A percentile compares a stretch with the other conserved stretches of the same genome.
Evolutionary conservation across 2,888 invertebrate species (phyloP).

Genomic region (Catocala nupta): DNA sequence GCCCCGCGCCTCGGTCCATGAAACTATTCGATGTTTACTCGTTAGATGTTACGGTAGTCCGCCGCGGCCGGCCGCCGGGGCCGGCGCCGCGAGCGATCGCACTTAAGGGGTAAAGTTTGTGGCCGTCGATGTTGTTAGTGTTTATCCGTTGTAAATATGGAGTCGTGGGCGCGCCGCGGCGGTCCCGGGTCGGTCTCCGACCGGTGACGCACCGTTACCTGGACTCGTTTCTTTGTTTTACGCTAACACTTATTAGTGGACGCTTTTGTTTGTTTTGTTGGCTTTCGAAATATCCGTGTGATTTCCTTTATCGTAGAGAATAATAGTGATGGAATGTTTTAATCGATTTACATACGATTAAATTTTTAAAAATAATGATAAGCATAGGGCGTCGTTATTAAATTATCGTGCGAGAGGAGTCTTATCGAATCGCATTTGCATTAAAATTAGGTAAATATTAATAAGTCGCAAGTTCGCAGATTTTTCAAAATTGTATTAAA

Average conservation of each 20-base stretch:
- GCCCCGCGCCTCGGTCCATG: conserved; percentile 58
- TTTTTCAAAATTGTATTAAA: conserved; percentile 44
- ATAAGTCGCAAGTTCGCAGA: conserved; percentile 32
- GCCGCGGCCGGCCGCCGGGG: conserved; percentile 38
- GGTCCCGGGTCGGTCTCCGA: conserved; percentile 51
- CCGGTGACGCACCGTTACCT: conserved; percentile 55
- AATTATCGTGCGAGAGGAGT: conserved; percentile 51
- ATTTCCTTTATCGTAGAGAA: conserved; percentile 79
- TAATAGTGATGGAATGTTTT: conserved; percentile 83
- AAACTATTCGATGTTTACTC: conserved; percentile 67
- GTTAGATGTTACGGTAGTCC: conserved; percentile 68
- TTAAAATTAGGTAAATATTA: conserved; percentile 47
- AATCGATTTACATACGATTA: conserved; percentile 69
- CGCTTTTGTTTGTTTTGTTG: conserved; percentile 84
- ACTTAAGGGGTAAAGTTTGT: conserved; percentile 48
- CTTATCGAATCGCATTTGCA: conserved; percentile 43
- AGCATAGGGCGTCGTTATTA: conserved; percentile 43
- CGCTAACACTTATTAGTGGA: conserved; percentile 81
- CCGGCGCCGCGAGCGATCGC: conserved; percentile 41
- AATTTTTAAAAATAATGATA: conserved; percentile 45
- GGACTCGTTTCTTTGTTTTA: conserved; percentile 72
- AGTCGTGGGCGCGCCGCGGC: conserved; percentile 55
- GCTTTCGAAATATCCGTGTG: conserved; percentile 85
- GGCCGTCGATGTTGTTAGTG: conserved; percentile 58
- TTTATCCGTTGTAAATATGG: conserved; percentile 64